These are phyloP conservation scores for Drosophila saltans DNA, from an alignment of 1,140 invertebrate species.

Conservation along the genomic window DNA sequence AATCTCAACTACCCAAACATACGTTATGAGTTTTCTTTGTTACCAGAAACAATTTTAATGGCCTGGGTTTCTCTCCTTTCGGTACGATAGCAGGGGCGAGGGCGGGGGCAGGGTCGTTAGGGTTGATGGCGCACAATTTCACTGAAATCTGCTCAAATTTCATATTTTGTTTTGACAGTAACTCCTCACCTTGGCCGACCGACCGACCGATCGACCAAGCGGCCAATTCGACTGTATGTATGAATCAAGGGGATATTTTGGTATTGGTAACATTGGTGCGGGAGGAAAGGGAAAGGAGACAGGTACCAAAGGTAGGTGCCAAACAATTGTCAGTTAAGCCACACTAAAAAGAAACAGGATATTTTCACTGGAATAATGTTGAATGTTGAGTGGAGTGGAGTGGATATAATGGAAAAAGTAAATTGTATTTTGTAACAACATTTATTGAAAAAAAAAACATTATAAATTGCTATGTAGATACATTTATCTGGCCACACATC, in stretches of 20 bases:
- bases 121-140: conserved; percentile 48
- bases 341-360: conserved; percentile 39
- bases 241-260: background rate
- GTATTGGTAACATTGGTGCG: background rate
- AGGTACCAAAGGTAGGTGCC: conserved; percentile 30
- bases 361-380: conserved; percentile 26
- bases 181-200: conserved; percentile 12
- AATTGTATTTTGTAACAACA: conserved; percentile 10
- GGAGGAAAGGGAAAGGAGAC: background rate
- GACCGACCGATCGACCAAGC: background rate
- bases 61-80: conserved; percentile 23
- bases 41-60: conserved; percentile 49
- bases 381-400: background rate
- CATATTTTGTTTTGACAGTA: conserved; percentile 70
- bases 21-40: conserved; percentile 76
- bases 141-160: conserved; percentile 70
- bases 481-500: background rate
- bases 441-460: conserved; percentile 5
- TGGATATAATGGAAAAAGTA: conserved; percentile 2
- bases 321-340: conserved; percentile 56
- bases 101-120: background rate
- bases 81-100: background rate
- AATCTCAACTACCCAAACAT: conserved; percentile 72
- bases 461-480: conserved; percentile 5
- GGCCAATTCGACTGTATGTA: background rate